phyloP scores from a whole-genome alignment of 1,140 invertebrate species.

The Centruroides sculpturatus region DNA sequence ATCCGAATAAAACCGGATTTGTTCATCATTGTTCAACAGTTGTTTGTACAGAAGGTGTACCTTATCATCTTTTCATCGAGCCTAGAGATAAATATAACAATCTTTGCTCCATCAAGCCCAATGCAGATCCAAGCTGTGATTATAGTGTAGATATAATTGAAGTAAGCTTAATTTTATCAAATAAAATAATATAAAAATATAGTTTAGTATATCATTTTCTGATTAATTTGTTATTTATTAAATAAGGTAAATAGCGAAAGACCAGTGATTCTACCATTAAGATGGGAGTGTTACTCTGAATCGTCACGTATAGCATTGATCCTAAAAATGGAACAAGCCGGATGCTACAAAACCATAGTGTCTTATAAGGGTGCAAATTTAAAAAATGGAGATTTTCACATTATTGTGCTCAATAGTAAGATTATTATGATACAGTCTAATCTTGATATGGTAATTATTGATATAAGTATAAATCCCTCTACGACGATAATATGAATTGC shows the following conservation, averaged over 20 bases:
- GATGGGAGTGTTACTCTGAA: conserved; percentile 45
- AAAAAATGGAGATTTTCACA: conserved; percentile 82
- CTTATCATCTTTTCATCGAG: conserved; percentile 68
- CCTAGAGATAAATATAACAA: conserved; percentile 80
- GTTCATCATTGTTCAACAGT: conserved; percentile 73
- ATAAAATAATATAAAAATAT: no score
- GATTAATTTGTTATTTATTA: conserved; percentile 9
- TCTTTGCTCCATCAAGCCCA: conserved; percentile 38
- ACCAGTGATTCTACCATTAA: conserved; percentile 38
- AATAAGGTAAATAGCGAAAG: neutral
- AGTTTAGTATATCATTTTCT: neutral
- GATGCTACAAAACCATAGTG: conserved; percentile 67
- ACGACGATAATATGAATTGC: no score
- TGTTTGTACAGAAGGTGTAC: conserved; percentile 57
- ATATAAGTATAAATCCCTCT: no score
- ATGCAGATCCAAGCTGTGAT: conserved; percentile 47
- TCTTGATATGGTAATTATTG: no score
- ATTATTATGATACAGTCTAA: conserved; percentile 11
- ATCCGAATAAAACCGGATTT: conserved; percentile 68
- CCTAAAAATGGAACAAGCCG: conserved; percentile 49
- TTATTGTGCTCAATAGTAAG: conserved; percentile 75
- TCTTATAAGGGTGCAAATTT: conserved; percentile 58
- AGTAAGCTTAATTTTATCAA: conserved; percentile 21
- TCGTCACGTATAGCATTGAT: conserved; percentile 47
- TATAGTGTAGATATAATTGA: conserved; percentile 33